Conservation (phyloP, 2,888 invertebrate genomes). For the Ptilodon capucinus region DNA sequence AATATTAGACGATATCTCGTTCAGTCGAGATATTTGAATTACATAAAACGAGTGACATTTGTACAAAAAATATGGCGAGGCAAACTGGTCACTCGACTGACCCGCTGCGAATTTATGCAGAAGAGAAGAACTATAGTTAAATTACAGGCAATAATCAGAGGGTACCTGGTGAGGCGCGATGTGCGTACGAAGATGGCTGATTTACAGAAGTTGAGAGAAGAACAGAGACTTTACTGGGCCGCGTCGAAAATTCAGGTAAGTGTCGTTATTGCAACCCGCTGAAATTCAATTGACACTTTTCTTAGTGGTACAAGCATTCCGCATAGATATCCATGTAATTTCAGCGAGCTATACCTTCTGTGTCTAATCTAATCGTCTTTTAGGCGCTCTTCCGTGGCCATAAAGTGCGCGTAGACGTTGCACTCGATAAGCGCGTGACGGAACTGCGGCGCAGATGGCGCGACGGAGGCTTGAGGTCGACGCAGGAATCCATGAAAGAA, state of each 20-base stretch:
- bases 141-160: slow-evolving; percentile 73
- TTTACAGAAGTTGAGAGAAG: slow-evolving; percentile 56
- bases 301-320: no score
- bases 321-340: background rate
- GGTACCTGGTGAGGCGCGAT: slow-evolving; percentile 73
- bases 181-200: background rate
- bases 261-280: background rate
- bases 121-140: slow-evolving; percentile 52
- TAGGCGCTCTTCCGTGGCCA: slow-evolving; percentile 82
- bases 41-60: slow-evolving; percentile 47
- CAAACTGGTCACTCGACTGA: slow-evolving; percentile 55
- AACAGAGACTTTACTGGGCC: slow-evolving; percentile 71
- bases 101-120: slow-evolving; percentile 58
- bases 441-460: slow-evolving; percentile 67
- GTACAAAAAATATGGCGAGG: slow-evolving; percentile 72
- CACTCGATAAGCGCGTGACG: slow-evolving; percentile 44
- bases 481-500: slow-evolving; percentile 60
- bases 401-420: slow-evolving; percentile 43
- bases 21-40: slow-evolving; percentile 49
- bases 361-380: background rate
- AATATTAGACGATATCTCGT: slow-evolving; percentile 54
- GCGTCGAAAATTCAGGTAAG: slow-evolving; percentile 85
- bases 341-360: background rate
- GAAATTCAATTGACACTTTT: no score
- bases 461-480: slow-evolving; percentile 59